Conservation (phyloP, 2,797 vertebrate genomes). For the Dicrostonyx torquatus region DNA sequence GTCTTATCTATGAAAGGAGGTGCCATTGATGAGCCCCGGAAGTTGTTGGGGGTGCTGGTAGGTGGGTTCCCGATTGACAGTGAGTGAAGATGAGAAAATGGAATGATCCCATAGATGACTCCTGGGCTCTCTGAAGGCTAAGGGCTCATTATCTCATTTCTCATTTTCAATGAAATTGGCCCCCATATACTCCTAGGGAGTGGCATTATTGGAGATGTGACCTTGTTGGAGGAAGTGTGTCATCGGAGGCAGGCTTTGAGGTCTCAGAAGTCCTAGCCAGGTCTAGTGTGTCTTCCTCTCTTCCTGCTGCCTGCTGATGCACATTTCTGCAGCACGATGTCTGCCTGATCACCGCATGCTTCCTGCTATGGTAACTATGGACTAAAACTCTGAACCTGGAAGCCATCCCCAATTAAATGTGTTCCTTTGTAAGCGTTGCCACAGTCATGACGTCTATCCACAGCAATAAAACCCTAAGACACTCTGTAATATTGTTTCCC, state of each 20-base stretch:
- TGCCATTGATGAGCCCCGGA: background rate
- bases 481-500: background rate
- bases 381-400: background rate
- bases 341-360: background rate
- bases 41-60: background rate
- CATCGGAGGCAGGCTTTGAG: background rate
- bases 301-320: background rate
- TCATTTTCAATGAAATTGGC: background rate
- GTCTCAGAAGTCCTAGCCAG: background rate
- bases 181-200: background rate
- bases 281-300: background rate
- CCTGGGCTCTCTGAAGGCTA: background rate
- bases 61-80: background rate
- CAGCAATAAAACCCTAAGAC: background rate
- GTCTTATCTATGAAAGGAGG: background rate
- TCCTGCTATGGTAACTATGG: background rate
- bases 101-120: background rate
- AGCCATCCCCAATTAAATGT: background rate
- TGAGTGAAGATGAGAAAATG: background rate
- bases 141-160: background rate
- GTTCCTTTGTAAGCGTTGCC: background rate
- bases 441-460: background rate
- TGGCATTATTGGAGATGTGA: background rate
- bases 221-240: background rate
- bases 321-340: background rate